Percentiles rank a stretch among this genome's conserved stretches.
phyloP scores from a whole-genome alignment of 1,140 invertebrate species.

The Oncopeltus fasciatus region DNA sequence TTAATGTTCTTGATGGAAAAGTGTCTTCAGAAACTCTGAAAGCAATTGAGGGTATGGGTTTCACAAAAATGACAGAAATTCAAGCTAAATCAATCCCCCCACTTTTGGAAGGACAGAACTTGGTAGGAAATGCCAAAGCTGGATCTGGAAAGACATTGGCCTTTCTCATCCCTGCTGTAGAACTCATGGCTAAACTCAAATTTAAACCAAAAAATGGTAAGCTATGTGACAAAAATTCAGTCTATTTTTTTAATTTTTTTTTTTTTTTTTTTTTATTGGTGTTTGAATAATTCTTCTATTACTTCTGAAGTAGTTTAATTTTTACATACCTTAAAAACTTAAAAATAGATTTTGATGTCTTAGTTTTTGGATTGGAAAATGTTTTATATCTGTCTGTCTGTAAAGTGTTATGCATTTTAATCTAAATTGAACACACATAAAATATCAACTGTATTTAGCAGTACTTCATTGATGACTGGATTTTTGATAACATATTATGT shows the following conservation, averaged over 20 bases:
- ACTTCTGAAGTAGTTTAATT: not conserved
- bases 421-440: too few relatives aligned
- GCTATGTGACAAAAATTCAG: not conserved
- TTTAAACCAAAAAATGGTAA: constrained; percentile 91
- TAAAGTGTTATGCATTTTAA: too few relatives aligned
- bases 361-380: too few relatives aligned
- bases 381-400: too few relatives aligned
- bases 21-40: constrained; percentile 71
- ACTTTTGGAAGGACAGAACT: constrained; percentile 83
- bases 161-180: constrained; percentile 90
- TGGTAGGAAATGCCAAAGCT: constrained; percentile 90
- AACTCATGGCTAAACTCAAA: constrained; percentile 83
- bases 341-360: not conserved
- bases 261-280: not conserved
- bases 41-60: constrained; percentile 87
- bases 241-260: not conserved
- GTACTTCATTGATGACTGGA: too few relatives aligned
- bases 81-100: constrained; percentile 83
- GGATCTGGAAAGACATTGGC: constrained; percentile 97
- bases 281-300: not conserved
- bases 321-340: not conserved
- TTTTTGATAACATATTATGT: too few relatives aligned
- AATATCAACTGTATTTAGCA: too few relatives aligned
- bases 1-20: constrained; percentile 44
- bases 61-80: constrained; percentile 92